phyloP scores from a whole-genome alignment of 2,888 invertebrate genomes.

The Ethmia dodecea region DNA sequence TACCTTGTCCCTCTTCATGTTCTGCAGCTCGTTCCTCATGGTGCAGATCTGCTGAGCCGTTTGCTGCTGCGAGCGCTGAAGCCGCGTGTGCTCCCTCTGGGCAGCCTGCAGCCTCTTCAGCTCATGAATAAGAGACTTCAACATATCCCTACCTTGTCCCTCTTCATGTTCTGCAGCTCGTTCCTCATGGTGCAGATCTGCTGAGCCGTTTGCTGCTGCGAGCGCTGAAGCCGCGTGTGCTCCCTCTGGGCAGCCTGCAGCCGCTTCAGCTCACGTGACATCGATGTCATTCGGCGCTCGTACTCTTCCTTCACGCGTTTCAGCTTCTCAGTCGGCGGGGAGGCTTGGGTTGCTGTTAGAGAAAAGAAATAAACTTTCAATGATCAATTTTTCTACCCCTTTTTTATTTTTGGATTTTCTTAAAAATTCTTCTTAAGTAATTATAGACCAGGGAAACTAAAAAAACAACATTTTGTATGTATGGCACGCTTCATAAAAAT shows the following conservation, averaged over 20 bases:
- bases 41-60: slow-evolving; percentile 93
- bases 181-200: slow-evolving; percentile 88
- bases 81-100: slow-evolving; percentile 91
- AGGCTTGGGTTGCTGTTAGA: slow-evolving; percentile 59
- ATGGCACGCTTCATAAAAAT: too few species aligned
- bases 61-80: slow-evolving; percentile 90
- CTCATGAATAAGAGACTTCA: slow-evolving; percentile 76
- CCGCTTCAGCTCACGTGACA: slow-evolving; percentile 91
- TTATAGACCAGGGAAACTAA: too few species aligned
- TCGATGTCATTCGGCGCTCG: slow-evolving; percentile 87
- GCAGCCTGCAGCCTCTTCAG: slow-evolving; percentile 91
- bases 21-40: slow-evolving; percentile 86
- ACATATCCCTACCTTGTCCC: slow-evolving; percentile 85
- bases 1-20: slow-evolving; percentile 94
- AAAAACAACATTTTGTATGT: too few species aligned
- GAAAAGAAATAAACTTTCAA: not conserved
- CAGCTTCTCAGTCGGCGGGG: slow-evolving; percentile 82
- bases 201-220: slow-evolving; percentile 93
- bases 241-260: slow-evolving; percentile 93
- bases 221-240: slow-evolving; percentile 89
- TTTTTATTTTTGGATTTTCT: too few species aligned
- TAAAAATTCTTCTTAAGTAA: too few species aligned
- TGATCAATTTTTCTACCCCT: too few species aligned
- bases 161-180: slow-evolving; percentile 90
- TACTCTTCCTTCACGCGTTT: slow-evolving; percentile 93